A percentile compares a stretch with the other conserved stretches of the same genome.
Evolutionary conservation across 1,140 invertebrate genomes (phyloP).

Genomic region (Caenorhabditis remanei): DNA sequence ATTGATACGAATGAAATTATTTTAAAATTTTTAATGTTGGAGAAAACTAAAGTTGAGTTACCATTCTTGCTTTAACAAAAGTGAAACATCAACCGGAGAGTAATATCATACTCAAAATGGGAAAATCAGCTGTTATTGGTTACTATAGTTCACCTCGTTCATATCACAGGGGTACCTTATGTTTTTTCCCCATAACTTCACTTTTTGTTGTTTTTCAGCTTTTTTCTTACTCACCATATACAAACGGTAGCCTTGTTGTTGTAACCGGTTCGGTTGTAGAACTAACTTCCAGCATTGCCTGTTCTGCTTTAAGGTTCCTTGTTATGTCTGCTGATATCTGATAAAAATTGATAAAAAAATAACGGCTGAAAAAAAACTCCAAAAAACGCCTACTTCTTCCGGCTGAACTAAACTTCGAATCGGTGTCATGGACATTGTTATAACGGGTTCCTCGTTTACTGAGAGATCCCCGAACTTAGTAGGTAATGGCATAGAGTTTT

Average conservation of each 20-base stretch:
- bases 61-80: too few relatives aligned
- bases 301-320: slow-evolving; percentile 3
- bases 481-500: neutral
- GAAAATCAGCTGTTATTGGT: too few relatives aligned
- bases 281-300: neutral
- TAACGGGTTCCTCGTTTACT: slow-evolving; percentile 11
- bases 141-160: too few relatives aligned
- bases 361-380: neutral
- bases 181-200: too few relatives aligned
- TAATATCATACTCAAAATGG: too few relatives aligned
- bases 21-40: too few relatives aligned
- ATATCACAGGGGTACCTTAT: too few relatives aligned
- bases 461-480: neutral
- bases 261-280: neutral
- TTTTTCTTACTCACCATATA: slow-evolving; percentile 1
- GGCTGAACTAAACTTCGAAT: slow-evolving; percentile 11
- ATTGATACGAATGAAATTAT: too few relatives aligned
- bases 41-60: too few relatives aligned
- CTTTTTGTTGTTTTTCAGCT: too few relatives aligned
- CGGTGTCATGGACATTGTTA: slow-evolving; percentile 46
- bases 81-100: too few relatives aligned
- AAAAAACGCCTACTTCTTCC: slow-evolving; percentile 17
- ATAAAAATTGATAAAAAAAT: neutral
- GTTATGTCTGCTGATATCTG: slow-evolving; percentile 26
- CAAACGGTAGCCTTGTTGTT: neutral